A percentile compares a stretch with the other conserved stretches of the same genome.
phyloP scores from a whole-genome alignment of 2,888 invertebrate species.

The Lampropteryx suffumata region DNA sequence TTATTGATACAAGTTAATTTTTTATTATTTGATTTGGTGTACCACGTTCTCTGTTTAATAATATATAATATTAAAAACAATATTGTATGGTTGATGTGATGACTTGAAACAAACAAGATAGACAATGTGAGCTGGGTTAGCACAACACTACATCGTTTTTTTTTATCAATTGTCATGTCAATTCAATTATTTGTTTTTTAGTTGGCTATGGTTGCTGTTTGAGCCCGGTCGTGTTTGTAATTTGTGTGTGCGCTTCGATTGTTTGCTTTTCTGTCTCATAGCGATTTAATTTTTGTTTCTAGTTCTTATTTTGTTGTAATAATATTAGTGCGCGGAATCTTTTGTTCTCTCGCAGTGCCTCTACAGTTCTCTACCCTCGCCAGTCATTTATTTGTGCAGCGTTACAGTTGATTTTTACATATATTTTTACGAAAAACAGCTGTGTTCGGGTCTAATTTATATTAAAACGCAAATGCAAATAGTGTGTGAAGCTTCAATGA shows the following conservation, averaged over 20 bases:
- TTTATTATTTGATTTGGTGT: too few species aligned
- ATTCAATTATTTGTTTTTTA: conserved; percentile 22
- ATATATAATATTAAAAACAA: too few species aligned
- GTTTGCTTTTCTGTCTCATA: conserved; percentile 70
- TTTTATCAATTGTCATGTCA: too few species aligned
- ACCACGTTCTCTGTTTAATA: too few species aligned
- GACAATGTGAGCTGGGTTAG: too few species aligned
- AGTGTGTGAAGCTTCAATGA: conserved; percentile 60
- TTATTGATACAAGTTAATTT: too few species aligned
- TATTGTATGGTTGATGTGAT: too few species aligned
- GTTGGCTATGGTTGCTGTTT: conserved; percentile 47
- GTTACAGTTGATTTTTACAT: conserved; percentile 29
- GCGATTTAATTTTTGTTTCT: conserved; percentile 62
- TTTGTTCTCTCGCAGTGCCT: conserved; percentile 29
- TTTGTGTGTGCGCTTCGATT: conserved; percentile 74
- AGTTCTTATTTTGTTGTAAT: conserved; percentile 28
- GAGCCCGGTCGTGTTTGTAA: conserved; percentile 49
- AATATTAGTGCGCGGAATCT: conserved; percentile 33
- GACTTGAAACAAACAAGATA: too few species aligned
- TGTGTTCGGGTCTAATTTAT: conserved; percentile 45
- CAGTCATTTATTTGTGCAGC: conserved; percentile 37
- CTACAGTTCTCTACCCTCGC: conserved; percentile 36
- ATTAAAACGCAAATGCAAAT: conserved; percentile 65
- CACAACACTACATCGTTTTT: conserved; percentile 2
- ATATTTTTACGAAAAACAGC: conserved; percentile 29